Evolutionary conservation across 1,140 invertebrate genomes (phyloP).

Genomic region (Temnothorax longispinosus): DNA sequence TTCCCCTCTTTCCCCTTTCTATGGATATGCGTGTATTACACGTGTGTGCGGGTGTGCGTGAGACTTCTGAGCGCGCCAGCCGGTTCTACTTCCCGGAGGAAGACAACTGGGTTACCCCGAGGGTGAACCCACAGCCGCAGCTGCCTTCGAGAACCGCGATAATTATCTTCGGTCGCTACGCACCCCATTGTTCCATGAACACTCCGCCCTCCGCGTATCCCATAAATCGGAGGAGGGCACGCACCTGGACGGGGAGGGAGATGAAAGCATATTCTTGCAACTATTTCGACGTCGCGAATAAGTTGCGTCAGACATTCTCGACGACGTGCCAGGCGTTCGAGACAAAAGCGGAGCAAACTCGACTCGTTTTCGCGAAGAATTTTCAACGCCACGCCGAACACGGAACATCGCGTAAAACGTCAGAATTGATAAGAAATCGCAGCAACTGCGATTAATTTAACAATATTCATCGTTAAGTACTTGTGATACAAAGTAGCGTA

Average conservation of each 20-base stretch:
- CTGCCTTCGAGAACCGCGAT: constrained; percentile 67
- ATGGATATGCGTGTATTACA: neutral
- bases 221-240: constrained; percentile 19
- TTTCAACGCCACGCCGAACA: neutral
- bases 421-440: neutral
- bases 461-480: neutral
- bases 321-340: neutral
- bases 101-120: constrained; percentile 55
- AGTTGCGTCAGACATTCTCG: neutral
- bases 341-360: neutral
- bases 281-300: neutral
- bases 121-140: constrained; percentile 69
- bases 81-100: constrained; percentile 57
- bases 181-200: constrained; percentile 69
- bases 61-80: constrained; percentile 31
- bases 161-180: constrained; percentile 70
- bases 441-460: no score
- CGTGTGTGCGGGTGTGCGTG: neutral
- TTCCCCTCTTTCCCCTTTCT: neutral
- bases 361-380: neutral
- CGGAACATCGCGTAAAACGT: neutral
- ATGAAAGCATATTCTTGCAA: constrained; percentile 42
- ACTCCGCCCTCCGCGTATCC: constrained; percentile 22
- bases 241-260: constrained; percentile 28
- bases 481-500: neutral